phyloP scores from a whole-genome alignment of 2,888 invertebrate species.

The Idaea aversata region DNA sequence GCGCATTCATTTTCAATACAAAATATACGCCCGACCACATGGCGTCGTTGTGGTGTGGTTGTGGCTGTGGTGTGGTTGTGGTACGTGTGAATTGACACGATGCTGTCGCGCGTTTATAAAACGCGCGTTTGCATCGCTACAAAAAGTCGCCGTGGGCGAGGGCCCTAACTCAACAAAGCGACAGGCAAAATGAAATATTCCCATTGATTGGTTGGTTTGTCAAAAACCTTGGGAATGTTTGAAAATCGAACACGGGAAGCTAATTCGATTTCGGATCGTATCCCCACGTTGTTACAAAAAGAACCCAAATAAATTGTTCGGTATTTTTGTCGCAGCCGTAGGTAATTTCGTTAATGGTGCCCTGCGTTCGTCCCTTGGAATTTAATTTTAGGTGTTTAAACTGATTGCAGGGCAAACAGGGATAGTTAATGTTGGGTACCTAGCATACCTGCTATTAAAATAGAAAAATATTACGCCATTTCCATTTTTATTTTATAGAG shows the following conservation, averaged over 20 bases:
- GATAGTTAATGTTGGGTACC: constrained; percentile 32
- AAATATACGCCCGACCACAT: too few species aligned
- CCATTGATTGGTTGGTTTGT: background rate
- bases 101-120: too few species aligned
- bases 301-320: constrained; percentile 12
- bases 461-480: background rate
- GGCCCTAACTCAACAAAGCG: background rate
- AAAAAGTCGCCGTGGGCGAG: too few species aligned
- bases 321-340: constrained; percentile 32
- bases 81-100: too few species aligned
- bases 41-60: too few species aligned
- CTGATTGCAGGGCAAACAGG: constrained; percentile 34
- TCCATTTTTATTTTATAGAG: background rate
- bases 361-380: constrained; percentile 34
- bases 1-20: too few species aligned
- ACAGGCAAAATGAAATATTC: background rate
- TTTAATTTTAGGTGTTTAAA: constrained; percentile 39
- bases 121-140: too few species aligned
- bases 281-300: background rate
- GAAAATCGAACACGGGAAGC: background rate
- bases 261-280: background rate
- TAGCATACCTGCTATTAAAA: constrained; percentile 10
- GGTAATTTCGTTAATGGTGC: constrained; percentile 36
- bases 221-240: background rate
- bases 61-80: too few species aligned